A percentile compares a stretch with the other conserved stretches of the same genome.
Conservation (phyloP, 2,113 vertebrate genomes). For the Pelusios castaneus region DNA sequence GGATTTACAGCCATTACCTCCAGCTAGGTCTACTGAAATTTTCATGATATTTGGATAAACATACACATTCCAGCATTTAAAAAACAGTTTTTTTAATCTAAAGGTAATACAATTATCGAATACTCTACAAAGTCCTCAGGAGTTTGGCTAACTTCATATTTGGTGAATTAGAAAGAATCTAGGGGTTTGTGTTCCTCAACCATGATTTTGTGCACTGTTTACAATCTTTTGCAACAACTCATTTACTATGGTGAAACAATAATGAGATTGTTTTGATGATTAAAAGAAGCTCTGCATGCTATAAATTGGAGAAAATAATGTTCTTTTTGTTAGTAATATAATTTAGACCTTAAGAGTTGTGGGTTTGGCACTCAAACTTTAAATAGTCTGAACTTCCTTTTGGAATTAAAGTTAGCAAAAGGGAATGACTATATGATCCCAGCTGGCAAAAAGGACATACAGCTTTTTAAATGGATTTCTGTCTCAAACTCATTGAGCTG, state of each 20-base stretch:
- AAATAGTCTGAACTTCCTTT: background rate
- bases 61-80: rapidly evolving
- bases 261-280: background rate
- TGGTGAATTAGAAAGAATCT: background rate
- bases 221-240: background rate
- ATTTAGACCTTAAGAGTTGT: background rate
- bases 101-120: background rate
- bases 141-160: background rate
- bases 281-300: background rate
- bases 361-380: background rate
- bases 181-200: background rate
- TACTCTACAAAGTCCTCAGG: background rate
- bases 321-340: background rate
- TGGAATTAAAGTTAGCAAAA: background rate
- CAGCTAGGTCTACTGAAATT: background rate
- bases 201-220: background rate
- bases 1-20: background rate
- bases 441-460: background rate
- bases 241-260: background rate
- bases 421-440: rapidly evolving
- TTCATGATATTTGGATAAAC: background rate
- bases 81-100: background rate
- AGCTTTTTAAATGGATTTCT: background rate
- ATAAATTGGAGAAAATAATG: background rate
- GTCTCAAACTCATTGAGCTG: background rate